These are phyloP conservation scores for Pemphigus obesinymphae DNA, from an alignment of 1,140 invertebrate genomes.

Conservation along the genomic window DNA sequence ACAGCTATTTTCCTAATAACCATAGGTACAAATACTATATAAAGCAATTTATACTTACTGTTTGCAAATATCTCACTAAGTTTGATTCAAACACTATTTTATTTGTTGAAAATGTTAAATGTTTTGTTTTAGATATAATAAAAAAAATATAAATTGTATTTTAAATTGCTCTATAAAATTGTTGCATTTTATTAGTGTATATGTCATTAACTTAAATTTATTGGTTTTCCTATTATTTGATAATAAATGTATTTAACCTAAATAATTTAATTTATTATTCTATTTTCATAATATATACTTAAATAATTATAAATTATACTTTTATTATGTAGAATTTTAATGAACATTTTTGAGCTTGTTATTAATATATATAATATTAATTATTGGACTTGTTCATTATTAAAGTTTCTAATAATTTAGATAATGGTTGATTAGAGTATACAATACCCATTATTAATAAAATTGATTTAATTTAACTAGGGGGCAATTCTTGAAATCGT, in stretches of 20 bases:
- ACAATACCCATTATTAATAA: no score
- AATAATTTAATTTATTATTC: background rate
- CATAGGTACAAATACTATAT: background rate
- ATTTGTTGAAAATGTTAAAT: no score
- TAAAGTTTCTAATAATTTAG: no score
- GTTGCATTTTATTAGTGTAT: background rate
- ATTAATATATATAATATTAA: no score
- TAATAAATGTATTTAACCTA: background rate
- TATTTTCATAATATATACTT: background rate
- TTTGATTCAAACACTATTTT: background rate
- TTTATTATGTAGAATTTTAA: background rate
- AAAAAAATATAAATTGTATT: no score
- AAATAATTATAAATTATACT: background rate
- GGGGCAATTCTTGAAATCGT: no score
- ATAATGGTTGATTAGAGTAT: no score
- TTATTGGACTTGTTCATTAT: no score
- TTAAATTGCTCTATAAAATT: background rate
- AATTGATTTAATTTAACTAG: no score
- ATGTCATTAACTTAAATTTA: background rate
- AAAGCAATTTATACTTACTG: background rate
- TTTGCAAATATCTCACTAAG: background rate
- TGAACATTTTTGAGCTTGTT: no score
- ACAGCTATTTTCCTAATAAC: no score
- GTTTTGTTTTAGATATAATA: no score
- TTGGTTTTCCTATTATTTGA: background rate